These are phyloP conservation scores for Tiliacea aurago DNA, from an alignment of 2,888 invertebrate genomes.

Conservation along the genomic window DNA sequence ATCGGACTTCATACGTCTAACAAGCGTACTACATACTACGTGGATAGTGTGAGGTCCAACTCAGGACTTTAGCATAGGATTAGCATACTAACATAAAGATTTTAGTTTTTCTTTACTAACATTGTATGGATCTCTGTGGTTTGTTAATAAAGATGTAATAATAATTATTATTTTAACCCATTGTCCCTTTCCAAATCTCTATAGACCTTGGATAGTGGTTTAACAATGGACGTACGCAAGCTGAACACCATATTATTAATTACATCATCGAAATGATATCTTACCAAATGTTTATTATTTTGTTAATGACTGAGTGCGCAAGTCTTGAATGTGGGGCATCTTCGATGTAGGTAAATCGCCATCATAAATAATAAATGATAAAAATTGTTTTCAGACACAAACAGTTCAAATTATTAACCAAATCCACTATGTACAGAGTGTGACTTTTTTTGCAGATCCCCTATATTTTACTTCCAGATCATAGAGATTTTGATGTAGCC, in stretches of 20 bases:
- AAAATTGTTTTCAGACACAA: constrained; percentile 77
- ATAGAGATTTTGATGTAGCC: neutral
- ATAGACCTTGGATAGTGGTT: neutral
- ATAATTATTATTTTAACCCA: neutral
- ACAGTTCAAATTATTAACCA: constrained; percentile 63
- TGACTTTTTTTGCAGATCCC: constrained; percentile 3
- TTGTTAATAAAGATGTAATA: too few relatives aligned
- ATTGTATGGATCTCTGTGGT: too few relatives aligned
- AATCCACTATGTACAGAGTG: constrained; percentile 68
- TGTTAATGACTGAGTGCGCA: constrained; percentile 67
- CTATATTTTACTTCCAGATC: neutral
- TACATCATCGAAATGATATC: constrained; percentile 44
- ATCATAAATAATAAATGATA: constrained; percentile 81
- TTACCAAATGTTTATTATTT: constrained; percentile 63
- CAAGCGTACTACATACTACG: too few relatives aligned
- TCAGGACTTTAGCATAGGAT: too few relatives aligned
- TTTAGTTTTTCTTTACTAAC: too few relatives aligned
- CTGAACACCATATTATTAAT: constrained; percentile 28
- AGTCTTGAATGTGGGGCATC: constrained; percentile 77
- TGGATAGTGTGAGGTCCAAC: too few relatives aligned
- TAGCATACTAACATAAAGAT: too few relatives aligned
- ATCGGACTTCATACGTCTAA: too few relatives aligned
- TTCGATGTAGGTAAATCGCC: constrained; percentile 87
- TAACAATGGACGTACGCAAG: neutral
- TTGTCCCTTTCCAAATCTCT: neutral